A percentile compares a stretch with the other conserved stretches of the same genome.
These are phyloP conservation scores for Latrodectus geometricus DNA, from an alignment of 1,140 invertebrate genomes.

Conservation along the genomic window DNA sequence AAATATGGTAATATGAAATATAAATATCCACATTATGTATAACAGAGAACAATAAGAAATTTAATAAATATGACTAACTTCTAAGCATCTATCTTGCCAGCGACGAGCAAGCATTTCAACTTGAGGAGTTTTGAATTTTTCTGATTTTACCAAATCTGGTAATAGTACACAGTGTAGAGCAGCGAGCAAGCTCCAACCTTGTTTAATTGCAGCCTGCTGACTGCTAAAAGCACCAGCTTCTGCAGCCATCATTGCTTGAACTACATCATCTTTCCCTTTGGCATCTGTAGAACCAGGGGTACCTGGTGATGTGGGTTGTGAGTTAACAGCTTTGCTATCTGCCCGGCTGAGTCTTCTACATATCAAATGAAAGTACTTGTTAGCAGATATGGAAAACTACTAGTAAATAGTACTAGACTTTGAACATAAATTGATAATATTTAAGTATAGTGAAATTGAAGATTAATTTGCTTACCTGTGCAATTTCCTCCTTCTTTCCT, in stretches of 20 bases:
- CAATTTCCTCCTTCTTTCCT: slow-evolving; percentile 66
- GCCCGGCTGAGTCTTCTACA: slow-evolving; percentile 63
- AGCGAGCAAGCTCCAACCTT: slow-evolving; percentile 95
- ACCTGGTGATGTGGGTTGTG: slow-evolving; percentile 44
- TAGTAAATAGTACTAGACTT: background rate
- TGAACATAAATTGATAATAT: background rate
- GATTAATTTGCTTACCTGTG: slow-evolving; percentile 31
- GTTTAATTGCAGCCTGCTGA: slow-evolving; percentile 91
- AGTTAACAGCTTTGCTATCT: slow-evolving; percentile 60
- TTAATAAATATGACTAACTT: slow-evolving; percentile 74
- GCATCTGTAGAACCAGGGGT: slow-evolving; percentile 36
- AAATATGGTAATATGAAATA: too few species aligned
- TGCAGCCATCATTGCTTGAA: slow-evolving; percentile 75
- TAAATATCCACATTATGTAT: too few species aligned
- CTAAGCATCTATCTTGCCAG: slow-evolving; percentile 98
- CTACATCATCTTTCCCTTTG: slow-evolving; percentile 36
- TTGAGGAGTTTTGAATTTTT: slow-evolving; percentile 89
- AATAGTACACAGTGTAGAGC: slow-evolving; percentile 96
- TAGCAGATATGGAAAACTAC: too few species aligned
- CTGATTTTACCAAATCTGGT: slow-evolving; percentile 83
- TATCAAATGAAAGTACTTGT: background rate
- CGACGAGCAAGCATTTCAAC: slow-evolving; percentile 96
- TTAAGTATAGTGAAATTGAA: too few species aligned
- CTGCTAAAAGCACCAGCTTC: slow-evolving; percentile 84
- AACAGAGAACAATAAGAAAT: too few species aligned